Evolutionary conservation across 2,113 vertebrate species (phyloP).

Genomic region (Leptobrachium ailaonicum): DNA sequence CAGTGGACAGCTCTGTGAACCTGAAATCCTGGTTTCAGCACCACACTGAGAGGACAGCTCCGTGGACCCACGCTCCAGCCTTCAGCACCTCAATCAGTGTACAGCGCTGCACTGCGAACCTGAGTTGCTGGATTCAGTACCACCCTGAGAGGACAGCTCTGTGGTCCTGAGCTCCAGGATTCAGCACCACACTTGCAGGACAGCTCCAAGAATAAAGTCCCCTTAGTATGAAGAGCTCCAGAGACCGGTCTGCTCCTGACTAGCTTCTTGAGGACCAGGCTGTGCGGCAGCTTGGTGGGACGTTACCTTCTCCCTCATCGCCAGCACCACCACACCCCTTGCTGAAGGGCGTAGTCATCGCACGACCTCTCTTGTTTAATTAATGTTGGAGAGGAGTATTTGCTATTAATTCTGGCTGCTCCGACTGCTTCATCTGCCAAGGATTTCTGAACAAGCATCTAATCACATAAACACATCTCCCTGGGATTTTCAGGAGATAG

Average conservation of each 20-base stretch:
- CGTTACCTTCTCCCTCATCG: not conserved
- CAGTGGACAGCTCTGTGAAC: not conserved
- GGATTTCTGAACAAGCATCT: slow-evolving; percentile 11
- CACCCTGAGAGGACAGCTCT: not conserved
- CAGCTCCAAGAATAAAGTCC: not conserved
- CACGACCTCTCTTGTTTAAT: slow-evolving; percentile 34
- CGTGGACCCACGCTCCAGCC: not conserved
- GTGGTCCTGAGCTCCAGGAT: no score
- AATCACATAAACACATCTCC: not conserved
- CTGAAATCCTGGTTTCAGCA: not conserved
- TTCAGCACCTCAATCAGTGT: not conserved
- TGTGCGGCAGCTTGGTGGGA: slow-evolving; percentile 9
- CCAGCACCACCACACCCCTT: not conserved
- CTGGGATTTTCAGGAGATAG: not conserved
- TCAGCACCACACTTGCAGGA: not conserved
- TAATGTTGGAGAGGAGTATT: slow-evolving; percentile 11
- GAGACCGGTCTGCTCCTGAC: not conserved
- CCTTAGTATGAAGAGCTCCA: no score
- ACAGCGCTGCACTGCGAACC: not conserved
- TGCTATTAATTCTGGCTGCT: slow-evolving; percentile 13
- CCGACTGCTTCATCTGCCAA: slow-evolving; percentile 14
- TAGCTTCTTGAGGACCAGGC: not conserved
- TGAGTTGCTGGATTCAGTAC: not conserved
- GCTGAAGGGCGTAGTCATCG: slow-evolving; percentile 7
- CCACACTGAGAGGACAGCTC: not conserved